Evolutionary conservation across 2,113 vertebrate genomes (phyloP), one percentile per base, ranked within the genome.

Genomic region (Ochotona princeps): DNA sequence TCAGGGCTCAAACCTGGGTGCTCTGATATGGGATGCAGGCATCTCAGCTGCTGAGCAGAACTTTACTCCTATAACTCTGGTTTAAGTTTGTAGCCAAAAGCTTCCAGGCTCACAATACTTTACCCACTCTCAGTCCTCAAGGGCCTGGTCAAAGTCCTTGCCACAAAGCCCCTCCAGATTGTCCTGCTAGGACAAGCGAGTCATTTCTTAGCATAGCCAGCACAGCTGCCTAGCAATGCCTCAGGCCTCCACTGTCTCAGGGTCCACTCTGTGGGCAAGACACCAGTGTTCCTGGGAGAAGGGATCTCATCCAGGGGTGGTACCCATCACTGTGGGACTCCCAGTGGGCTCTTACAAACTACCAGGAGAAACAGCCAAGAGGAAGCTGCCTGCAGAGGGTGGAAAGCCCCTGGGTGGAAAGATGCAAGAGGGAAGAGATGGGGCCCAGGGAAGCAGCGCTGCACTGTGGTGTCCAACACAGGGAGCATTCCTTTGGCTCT

Each of bases 261-360:
- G 0, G 0, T 51, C 73, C 11, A 28, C 21, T 23, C 11, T 49
- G 17, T 57, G 35, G 91, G 21, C 0, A 66, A 66, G 66, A 35
- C 23, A 44, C 17, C 23, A 12, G 72, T n/a, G 32, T 3, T n/a
- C 49, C 57, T 72, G 23, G 51, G 54, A 84, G 20, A 25, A 47
- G 61, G 44, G 30, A 26, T 75, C n/a, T 26, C 1, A 15, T 60
- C 57, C 81, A 65, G 35, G 28, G 9, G 14, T 12, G 15, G 32
- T 26, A 60, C 60, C 76, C 76, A 60, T 82, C 60, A 32, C 35
- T 74, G 61, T 83, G 25, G 69, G 57, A 80, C 32, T 95, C 61
- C 80, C 2, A 60, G 26, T 15, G 67, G 87, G 72, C 75, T 82
- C 78, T 90, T 25, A 88, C 86, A 92, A 88, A 75, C 11, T 38